phyloP scores from a whole-genome alignment of 2,113 vertebrate species.

The Hippoglossus stenolepis region DNA sequence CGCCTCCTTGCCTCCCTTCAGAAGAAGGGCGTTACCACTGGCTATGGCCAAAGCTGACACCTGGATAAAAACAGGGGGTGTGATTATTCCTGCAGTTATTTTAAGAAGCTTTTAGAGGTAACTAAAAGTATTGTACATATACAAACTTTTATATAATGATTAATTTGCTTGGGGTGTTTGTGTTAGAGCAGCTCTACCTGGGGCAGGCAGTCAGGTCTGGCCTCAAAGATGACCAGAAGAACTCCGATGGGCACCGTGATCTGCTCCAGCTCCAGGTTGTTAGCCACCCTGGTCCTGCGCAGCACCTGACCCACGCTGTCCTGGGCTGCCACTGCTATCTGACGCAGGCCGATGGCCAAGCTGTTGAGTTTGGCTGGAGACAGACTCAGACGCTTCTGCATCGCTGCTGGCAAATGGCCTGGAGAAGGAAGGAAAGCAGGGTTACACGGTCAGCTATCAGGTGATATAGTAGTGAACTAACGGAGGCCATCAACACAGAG shows the following conservation, averaged over 20 bases:
- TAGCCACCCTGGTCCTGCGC: conserved; percentile 90
- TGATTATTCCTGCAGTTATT: background rate
- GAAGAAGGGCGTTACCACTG: conserved; percentile 93
- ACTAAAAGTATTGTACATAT: background rate
- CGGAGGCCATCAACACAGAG: background rate
- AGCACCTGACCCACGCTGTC: conserved; percentile 92
- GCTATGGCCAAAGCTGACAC: conserved; percentile 94
- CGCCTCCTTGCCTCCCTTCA: conserved; percentile 96
- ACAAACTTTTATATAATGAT: background rate
- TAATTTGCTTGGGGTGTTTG: background rate
- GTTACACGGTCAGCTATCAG: too few species aligned
- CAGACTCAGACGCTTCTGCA: conserved; percentile 91
- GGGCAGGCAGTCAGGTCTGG: conserved; percentile 96
- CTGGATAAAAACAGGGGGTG: conserved; percentile 68
- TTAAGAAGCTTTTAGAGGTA: background rate
- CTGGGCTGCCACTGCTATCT: conserved; percentile 90
- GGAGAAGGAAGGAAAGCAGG: background rate
- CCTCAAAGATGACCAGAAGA: conserved; percentile 96
- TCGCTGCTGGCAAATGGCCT: conserved; percentile 88
- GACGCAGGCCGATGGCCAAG: conserved; percentile 91
- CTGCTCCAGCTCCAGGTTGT: conserved; percentile 93
- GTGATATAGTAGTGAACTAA: too few species aligned
- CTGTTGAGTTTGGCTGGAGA: conserved; percentile 92
- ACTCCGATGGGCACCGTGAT: conserved; percentile 97
- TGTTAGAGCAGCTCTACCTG: conserved; percentile 82